Evolutionary conservation across 2,113 vertebrate species (phyloP), one percentile per base, ranked within the genome.

Genomic region (Mirza zaza): DNA sequence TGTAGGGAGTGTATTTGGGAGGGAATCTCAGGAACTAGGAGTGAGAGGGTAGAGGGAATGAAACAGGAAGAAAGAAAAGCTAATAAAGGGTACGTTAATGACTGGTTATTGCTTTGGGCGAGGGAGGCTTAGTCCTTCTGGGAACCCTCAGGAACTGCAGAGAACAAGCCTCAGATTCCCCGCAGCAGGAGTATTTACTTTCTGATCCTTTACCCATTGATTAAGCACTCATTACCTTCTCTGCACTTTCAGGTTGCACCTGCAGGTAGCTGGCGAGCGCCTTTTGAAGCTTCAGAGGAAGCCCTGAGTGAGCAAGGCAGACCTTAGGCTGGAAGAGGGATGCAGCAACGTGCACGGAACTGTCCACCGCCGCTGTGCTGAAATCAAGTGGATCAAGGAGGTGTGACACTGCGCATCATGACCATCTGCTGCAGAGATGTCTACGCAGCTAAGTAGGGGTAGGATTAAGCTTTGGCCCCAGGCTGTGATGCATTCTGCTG

Each of bases 341-440:
- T 63, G 34, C 7, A 3, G 29, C 29, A 36, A 0, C 2, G 0
- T 1, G 67, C 2, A 14, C 10, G 83, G 80, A 89, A 52, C 79
- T 89, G 83, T 94, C 90, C 90, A 12, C 52, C 23, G 21, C 18
- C 0, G 0, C 52, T 1, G 91, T 94, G 96, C 97, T 87, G 91
- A 96, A 91, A 52, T 55, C 73, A 42, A 57, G 52, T 5, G 25
- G 14, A 4, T 42, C 6, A 1, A 36, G 52, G 36, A n/a, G 42
- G 32, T 45, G n/a, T 36, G 83, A 65, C 36, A 0, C 1, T 0
- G 1, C 0, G 1, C 23, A 27, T 9, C 20, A 18, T 0, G 32
- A 29, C 50, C n/a, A 21, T 76, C 48, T 6, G 27, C 36, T 32
- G 18, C 65, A 68, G 50, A 57, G 83, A 65, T 27, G 79, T 83